These are phyloP conservation scores for Polyodon spathula DNA, from an alignment of 2,113 vertebrate genomes.

Conservation along the genomic window DNA sequence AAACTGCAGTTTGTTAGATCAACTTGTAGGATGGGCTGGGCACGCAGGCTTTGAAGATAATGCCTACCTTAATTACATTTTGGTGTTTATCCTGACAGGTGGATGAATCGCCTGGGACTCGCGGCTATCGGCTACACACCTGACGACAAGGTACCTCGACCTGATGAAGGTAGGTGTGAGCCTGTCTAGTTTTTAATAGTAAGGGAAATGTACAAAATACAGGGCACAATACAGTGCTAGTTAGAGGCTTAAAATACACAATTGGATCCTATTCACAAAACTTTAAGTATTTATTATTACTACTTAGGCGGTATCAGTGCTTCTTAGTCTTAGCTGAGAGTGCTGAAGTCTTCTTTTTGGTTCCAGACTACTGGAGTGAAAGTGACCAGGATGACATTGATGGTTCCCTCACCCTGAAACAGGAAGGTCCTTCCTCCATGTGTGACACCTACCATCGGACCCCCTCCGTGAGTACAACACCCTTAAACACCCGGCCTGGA, in stretches of 20 bases:
- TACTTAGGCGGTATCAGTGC: no score
- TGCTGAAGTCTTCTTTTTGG: not conserved
- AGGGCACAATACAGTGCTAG: no score
- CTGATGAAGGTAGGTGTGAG: slow-evolving; percentile 73
- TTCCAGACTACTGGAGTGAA: slow-evolving; percentile 87
- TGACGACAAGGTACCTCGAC: slow-evolving; percentile 78
- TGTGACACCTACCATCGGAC: slow-evolving; percentile 74
- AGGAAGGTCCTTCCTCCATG: slow-evolving; percentile 65
- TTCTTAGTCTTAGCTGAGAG: not conserved
- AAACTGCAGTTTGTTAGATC: no score
- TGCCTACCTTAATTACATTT: slow-evolving; percentile 9
- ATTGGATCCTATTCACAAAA: no score
- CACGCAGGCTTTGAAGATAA: no score
- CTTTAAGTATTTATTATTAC: no score
- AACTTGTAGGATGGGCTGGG: no score
- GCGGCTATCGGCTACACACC: slow-evolving; percentile 86
- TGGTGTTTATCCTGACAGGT: slow-evolving; percentile 46
- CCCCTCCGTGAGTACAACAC: slow-evolving; percentile 63
- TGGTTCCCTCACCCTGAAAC: slow-evolving; percentile 78
- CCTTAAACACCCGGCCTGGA: no score
- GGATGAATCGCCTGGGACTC: slow-evolving; percentile 85
- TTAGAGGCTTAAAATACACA: no score
- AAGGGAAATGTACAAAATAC: not conserved
- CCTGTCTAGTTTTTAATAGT: not conserved
- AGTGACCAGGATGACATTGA: slow-evolving; percentile 84